A percentile compares a stretch with the other conserved stretches of the same genome.
These are phyloP conservation scores for Digitonthophagus gazella DNA, from an alignment of 2,888 invertebrate species.

Conservation along the genomic window DNA sequence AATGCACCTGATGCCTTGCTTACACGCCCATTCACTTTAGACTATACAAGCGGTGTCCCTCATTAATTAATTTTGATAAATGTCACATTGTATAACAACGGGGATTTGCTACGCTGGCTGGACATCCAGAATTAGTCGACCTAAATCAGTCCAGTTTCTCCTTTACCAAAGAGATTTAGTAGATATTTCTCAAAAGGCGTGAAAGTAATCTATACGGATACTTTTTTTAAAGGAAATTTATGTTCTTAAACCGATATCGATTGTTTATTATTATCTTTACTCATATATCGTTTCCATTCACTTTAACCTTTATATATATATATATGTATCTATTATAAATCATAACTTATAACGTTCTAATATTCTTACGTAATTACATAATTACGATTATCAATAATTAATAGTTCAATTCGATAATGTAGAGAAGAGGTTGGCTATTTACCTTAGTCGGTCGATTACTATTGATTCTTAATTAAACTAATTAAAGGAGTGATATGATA, in stretches of 20 bases:
- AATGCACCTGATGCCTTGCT: neutral
- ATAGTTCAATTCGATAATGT: too few species aligned
- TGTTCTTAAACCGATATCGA: neutral
- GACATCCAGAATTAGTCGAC: neutral
- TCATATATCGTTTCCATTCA: neutral
- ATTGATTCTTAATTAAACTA: neutral
- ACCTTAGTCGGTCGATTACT: neutral
- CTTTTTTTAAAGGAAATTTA: neutral
- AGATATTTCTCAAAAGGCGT: too few species aligned
- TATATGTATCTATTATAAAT: too few species aligned
- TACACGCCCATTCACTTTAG: neutral
- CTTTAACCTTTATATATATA: neutral
- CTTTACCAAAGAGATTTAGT: neutral
- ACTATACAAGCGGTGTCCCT: neutral
- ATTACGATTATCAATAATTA: too few species aligned
- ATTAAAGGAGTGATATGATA: neutral
- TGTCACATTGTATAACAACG: neutral
- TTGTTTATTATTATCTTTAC: neutral
- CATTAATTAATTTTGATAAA: neutral
- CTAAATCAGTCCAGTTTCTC: neutral
- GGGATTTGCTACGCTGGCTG: neutral
- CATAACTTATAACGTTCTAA: neutral
- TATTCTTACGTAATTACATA: neutral
- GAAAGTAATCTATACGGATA: too few species aligned
- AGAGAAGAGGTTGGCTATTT: neutral